These are phyloP conservation scores for Mythimna ferrago DNA, from an alignment of 2,888 invertebrate genomes.

Conservation along the genomic window DNA sequence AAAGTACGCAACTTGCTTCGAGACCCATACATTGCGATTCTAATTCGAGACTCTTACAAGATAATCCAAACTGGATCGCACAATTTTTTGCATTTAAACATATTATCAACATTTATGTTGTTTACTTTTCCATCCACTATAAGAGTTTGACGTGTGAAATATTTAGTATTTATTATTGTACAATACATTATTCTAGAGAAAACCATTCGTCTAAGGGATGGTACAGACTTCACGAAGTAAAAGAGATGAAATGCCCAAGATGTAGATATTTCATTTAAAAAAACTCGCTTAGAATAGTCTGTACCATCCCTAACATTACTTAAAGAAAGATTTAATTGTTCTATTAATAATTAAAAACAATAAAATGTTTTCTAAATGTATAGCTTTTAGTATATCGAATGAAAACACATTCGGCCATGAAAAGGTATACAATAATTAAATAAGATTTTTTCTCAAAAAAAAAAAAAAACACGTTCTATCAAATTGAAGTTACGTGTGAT, in stretches of 20 bases:
- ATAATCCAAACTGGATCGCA: slow-evolving; percentile 34
- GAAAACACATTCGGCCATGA: slow-evolving; percentile 64
- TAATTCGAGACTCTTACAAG: slow-evolving; percentile 12
- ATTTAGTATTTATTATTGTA: slow-evolving; percentile 24
- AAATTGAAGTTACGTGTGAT: slow-evolving; percentile 59
- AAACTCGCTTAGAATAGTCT: background rate
- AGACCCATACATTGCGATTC: slow-evolving; percentile 22
- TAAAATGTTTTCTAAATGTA: slow-evolving; percentile 11
- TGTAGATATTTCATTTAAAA: background rate
- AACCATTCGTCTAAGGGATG: background rate
- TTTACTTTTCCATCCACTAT: slow-evolving; percentile 40
- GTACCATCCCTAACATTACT: slow-evolving; percentile 1
- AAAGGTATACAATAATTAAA: slow-evolving; percentile 68
- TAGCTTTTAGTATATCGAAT: slow-evolving; percentile 51
- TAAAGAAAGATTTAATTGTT: slow-evolving; percentile 15
- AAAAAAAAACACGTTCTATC: slow-evolving; percentile 31
- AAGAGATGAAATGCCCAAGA: background rate
- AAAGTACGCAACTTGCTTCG: background rate
- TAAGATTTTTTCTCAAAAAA: slow-evolving; percentile 35
- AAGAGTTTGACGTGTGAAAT: slow-evolving; percentile 12
- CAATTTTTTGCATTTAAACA: slow-evolving; percentile 44
- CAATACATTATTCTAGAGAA: background rate
- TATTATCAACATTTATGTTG: slow-evolving; percentile 12
- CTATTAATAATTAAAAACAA: slow-evolving; percentile 9
- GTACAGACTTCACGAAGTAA: slow-evolving; percentile 5